Evolutionary conservation across 2,888 invertebrate genomes (phyloP).

Genomic region (Neria commutata): DNA sequence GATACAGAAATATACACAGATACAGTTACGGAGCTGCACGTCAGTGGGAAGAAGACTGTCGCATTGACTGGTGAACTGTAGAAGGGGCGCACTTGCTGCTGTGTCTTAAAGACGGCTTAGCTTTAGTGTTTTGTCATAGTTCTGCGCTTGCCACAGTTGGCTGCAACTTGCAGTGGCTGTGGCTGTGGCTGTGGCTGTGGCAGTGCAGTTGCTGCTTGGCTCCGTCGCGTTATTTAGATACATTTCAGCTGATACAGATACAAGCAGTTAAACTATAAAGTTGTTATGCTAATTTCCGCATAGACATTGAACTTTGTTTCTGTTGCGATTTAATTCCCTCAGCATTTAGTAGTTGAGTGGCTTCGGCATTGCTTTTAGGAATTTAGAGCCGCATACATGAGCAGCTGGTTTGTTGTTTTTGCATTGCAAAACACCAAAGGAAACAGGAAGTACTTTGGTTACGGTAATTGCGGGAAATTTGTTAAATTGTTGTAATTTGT

Average conservation of each 20-base stretch:
- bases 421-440: no score
- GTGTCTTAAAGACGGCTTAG: constrained; percentile 31
- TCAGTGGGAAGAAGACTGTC: not conserved
- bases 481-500: constrained; percentile 51
- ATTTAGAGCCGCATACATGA: not conserved
- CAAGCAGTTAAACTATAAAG: constrained; percentile 60
- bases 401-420: not conserved
- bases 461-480: not conserved
- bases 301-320: constrained; percentile 23
- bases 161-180: not conserved
- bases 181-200: not conserved
- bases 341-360: constrained; percentile 3
- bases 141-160: not conserved
- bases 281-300: constrained; percentile 58
- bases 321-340: constrained; percentile 1
- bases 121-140: not conserved
- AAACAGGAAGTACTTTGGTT: constrained; percentile 5
- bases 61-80: not conserved
- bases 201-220: not conserved
- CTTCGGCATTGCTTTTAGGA: not conserved
- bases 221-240: not conserved
- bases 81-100: constrained; percentile 1
- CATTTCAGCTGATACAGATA: constrained; percentile 1
- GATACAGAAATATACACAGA: not conserved
- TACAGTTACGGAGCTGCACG: not conserved